Percentiles rank a stretch among this genome's conserved stretches.
These are phyloP conservation scores for Phalacrocorax pelagicus DNA, from an alignment of 2,113 vertebrate genomes.

Conservation along the genomic window DNA sequence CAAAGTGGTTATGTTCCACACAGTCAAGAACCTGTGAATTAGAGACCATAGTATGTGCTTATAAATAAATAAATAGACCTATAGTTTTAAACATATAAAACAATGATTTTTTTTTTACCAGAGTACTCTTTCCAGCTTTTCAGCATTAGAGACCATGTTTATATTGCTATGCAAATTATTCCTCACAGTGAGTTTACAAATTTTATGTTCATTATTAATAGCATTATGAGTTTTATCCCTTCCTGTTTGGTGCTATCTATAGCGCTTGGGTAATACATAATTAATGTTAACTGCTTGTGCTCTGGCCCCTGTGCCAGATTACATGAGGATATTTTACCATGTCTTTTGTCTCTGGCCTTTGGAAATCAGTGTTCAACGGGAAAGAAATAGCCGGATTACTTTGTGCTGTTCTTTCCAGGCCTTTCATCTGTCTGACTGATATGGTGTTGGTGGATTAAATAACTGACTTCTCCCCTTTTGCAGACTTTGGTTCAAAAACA, in stretches of 20 bases:
- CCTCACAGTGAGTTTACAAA: constrained; percentile 79
- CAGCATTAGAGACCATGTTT: constrained; percentile 65
- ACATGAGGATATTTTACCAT: constrained; percentile 51
- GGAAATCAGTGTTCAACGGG: constrained; percentile 53
- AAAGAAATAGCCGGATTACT: constrained; percentile 46
- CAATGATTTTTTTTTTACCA: constrained; percentile 24
- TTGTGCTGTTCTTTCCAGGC: background rate
- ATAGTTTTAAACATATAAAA: constrained; percentile 69
- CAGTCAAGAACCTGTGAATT: constrained; percentile 13
- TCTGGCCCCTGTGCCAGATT: constrained; percentile 58
- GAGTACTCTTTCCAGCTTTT: constrained; percentile 56
- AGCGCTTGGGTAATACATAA: constrained; percentile 77
- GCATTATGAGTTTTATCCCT: constrained; percentile 67
- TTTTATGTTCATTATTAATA: constrained; percentile 82
- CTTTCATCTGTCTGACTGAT: constrained; percentile 32
- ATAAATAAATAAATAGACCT: constrained; percentile 77
- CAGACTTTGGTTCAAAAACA: background rate
- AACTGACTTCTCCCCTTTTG: background rate
- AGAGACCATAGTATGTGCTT: constrained; percentile 44
- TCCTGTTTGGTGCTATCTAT: constrained; percentile 75
- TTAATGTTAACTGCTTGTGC: constrained; percentile 75
- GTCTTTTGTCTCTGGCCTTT: constrained; percentile 45
- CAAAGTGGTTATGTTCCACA: background rate
- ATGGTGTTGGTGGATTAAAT: background rate
- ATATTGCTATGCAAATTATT: constrained; percentile 81